Conservation (phyloP, 2,888 invertebrate genomes). For the Apamea sordens region DNA sequence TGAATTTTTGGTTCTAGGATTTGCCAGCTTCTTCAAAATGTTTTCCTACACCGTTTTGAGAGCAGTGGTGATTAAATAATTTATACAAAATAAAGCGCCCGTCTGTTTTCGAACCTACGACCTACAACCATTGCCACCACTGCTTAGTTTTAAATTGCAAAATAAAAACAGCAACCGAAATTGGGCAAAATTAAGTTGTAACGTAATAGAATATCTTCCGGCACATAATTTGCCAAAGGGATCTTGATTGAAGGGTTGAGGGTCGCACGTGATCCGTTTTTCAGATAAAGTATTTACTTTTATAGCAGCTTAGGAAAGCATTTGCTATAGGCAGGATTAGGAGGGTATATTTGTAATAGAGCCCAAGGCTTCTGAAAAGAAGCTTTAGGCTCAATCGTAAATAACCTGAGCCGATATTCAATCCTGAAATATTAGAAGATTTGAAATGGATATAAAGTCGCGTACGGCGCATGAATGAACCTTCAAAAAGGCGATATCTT, state of each 20-base stretch:
- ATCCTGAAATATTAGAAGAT: conserved; percentile 34
- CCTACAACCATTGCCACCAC: not conserved
- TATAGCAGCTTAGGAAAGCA: conserved; percentile 9
- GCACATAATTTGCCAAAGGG: not conserved
- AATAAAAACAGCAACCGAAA: not conserved
- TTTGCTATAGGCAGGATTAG: conserved; percentile 1
- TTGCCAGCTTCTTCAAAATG: not conserved
- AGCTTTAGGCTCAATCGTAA: conserved; percentile 8
- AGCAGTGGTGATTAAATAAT: not conserved
- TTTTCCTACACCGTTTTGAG: not conserved
- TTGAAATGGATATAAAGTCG: not conserved
- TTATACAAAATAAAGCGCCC: not conserved
- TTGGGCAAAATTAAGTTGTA: conserved; percentile 1
- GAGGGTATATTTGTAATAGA: conserved; percentile 18
- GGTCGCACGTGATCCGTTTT: conserved; percentile 17
- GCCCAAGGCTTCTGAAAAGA: not conserved
- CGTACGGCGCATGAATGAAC: not conserved
- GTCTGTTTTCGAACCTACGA: not conserved
- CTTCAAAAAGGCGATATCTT: not conserved
- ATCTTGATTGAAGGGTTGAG: not conserved
- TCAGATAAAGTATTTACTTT: conserved; percentile 26
- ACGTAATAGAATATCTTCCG: not conserved
- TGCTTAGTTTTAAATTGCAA: not conserved
- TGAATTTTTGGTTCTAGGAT: not conserved
- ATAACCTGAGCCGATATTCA: conserved; percentile 24